Evolutionary conservation across 2,888 invertebrate genomes (phyloP), one percentile per base, ranked within the genome.

Genomic region (Apocheima hispidaria): DNA sequence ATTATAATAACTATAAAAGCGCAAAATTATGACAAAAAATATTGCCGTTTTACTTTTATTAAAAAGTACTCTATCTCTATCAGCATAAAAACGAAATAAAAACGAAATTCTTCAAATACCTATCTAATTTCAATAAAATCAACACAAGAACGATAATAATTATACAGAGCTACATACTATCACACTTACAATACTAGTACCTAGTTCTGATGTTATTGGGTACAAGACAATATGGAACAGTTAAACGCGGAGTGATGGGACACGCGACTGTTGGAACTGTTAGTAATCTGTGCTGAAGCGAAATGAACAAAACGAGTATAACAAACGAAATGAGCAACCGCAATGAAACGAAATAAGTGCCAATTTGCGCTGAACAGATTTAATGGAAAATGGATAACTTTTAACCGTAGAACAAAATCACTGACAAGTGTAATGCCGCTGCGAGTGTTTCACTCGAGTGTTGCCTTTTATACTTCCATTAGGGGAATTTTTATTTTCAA

Each of bases 271-370:
- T 55, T 44, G 38, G 40, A 51, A 56, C 61, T n/a, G 41, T 56
- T 46, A 52, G 52, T 52, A 46, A 41, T 26, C 30, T 53, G 18
- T 26, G n/a, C 50, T 23, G 50, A 50, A 55, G 50, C 48, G 50
- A 26, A 55, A 49, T 40, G 54, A 59, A 43, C 60, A 41, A 18
- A 60, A 36, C 26, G 60, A 59, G 58, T 41, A 23, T 12, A 50
- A 44, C 38, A 46, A 60, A 16, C 54, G 33, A 30, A 61, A 52
- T 35, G 56, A 61, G 52, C 56, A 28, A 53, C 61, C 61, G 56
- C 61, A 56, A 21, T 52, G 56, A 30, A 57, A 56, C 61, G 61
- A 52, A 62, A 57, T 52, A 57, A 62, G 56, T 52, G 61, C 44
- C 56, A 57, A 62, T 62, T 57, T 62, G 52, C 35, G 20, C 48